Evolutionary conservation across 2,888 invertebrate genomes (phyloP), one percentile per base, ranked within the genome.

Genomic region (Clepsis dumicolana): DNA sequence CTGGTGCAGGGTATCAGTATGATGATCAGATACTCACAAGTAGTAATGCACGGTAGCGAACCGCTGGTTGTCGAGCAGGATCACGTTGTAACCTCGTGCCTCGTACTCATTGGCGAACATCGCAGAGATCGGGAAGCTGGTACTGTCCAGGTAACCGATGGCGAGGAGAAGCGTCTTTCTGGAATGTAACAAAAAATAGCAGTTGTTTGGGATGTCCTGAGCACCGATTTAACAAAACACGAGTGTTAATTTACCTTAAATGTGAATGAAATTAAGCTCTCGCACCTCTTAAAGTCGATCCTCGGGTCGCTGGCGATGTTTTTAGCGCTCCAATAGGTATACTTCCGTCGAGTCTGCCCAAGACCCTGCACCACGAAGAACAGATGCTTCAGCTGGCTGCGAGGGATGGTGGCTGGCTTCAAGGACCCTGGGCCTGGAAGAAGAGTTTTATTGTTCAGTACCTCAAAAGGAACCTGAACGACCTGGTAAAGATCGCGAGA

Each of bases 31-130:
- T 54, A 84, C 91, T 90, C 71, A 93, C 93, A 93, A 74, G 70
- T 85, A 87, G 70, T 93, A 93, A 68, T 92, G 91, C 0, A 93
- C 92, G 0, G 93, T 91, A 18, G 88, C 84, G 64, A 93, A 93
- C 71, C 89, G 80, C 76, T 93, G 90, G 73, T 91, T 87, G 74
- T 93, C 93, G 0, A 93, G 75, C 0, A 93, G 62, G 2, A 93
- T 90, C 29, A 93, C 82, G 72, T 93, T 93, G 81, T 91, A 93
- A 0, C 86, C 86, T n/a, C 78, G 72, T 0, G 85, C 85, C 52
- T 90, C 90, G 72, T 92, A 93, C 66, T 90, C 88, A 72, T 90
- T 90, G 44, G 90, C 89, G 61, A 92, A 80, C 82, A 90, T 84
- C 1, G 84, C 75, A 0, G 89, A 84, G 70, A 93, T 91, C 0